These are phyloP conservation scores for Cottoperca gobio DNA, from an alignment of 2,797 vertebrate species.

Conservation along the genomic window DNA sequence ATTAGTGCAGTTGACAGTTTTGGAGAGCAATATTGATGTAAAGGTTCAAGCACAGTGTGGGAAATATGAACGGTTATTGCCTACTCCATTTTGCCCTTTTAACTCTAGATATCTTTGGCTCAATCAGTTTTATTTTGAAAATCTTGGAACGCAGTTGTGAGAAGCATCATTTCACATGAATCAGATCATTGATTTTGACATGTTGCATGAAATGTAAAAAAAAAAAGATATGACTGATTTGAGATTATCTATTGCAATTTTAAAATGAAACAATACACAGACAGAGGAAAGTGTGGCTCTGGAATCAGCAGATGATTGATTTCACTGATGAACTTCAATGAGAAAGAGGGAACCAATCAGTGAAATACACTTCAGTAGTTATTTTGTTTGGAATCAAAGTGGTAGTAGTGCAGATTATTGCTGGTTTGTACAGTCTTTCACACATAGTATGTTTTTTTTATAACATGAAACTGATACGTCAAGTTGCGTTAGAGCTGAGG, in stretches of 20 bases:
- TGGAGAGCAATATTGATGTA: neutral
- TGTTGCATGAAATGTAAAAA: neutral
- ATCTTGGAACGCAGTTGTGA: constrained; percentile 26
- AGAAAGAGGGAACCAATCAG: constrained; percentile 1
- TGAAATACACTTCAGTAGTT: neutral
- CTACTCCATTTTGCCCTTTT: constrained; percentile 15
- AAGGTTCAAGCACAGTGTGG: constrained; percentile 14
- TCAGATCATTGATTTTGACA: constrained; percentile 22
- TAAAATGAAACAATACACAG: constrained; percentile 10
- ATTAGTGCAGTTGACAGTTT: neutral
- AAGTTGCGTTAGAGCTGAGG: neutral
- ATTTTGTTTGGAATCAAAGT: neutral
- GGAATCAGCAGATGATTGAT: neutral
- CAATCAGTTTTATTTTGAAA: constrained; percentile 40
- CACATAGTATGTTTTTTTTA: too few species aligned
- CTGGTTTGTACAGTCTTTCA: neutral
- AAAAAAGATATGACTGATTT: neutral
- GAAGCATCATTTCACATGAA: constrained; percentile 24
- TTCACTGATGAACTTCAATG: constrained; percentile 1
- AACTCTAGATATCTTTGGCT: constrained; percentile 22
- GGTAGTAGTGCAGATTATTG: neutral
- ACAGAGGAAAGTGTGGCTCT: neutral
- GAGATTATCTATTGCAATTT: neutral
- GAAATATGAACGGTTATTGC: constrained; percentile 11
- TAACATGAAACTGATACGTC: constrained; percentile 11